phyloP scores from a whole-genome alignment of 2,888 invertebrate genomes.

The Myopa testacea region DNA sequence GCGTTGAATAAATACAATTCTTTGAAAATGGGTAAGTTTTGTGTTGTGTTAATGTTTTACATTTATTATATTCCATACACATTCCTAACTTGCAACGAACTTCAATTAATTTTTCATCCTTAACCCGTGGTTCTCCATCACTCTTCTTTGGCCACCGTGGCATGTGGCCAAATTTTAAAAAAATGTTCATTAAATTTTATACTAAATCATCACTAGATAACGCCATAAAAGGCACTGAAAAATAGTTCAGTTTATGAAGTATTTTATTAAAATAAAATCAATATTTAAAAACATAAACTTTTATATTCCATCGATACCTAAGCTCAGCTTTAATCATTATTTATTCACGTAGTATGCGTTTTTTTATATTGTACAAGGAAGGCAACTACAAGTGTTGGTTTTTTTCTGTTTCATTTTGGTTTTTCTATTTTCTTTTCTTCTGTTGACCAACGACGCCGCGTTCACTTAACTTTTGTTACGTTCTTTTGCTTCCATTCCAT shows the following conservation, averaged over 20 bases:
- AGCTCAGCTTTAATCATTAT: no score
- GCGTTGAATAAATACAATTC: neutral
- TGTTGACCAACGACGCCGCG: neutral
- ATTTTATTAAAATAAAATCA: no score
- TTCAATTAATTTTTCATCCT: neutral
- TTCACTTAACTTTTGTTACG: neutral
- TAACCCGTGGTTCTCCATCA: neutral
- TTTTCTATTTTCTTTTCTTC: neutral
- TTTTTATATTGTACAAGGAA: neutral
- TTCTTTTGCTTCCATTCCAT: neutral
- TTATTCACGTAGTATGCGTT: no score
- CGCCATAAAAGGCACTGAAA: no score
- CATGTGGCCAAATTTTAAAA: no score
- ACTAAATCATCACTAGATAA: no score
- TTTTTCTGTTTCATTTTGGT: neutral
- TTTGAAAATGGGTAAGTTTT: conserved; percentile 15
- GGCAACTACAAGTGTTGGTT: no score
- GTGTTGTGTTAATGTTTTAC: neutral
- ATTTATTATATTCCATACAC: no score
- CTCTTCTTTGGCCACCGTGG: neutral
- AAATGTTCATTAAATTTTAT: no score
- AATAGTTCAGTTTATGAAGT: no score
- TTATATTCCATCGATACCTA: no score
- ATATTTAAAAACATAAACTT: no score
- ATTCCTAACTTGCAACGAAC: neutral